These are phyloP conservation scores for Troilus luridus DNA, from an alignment of 2,888 invertebrate genomes.

Conservation along the genomic window DNA sequence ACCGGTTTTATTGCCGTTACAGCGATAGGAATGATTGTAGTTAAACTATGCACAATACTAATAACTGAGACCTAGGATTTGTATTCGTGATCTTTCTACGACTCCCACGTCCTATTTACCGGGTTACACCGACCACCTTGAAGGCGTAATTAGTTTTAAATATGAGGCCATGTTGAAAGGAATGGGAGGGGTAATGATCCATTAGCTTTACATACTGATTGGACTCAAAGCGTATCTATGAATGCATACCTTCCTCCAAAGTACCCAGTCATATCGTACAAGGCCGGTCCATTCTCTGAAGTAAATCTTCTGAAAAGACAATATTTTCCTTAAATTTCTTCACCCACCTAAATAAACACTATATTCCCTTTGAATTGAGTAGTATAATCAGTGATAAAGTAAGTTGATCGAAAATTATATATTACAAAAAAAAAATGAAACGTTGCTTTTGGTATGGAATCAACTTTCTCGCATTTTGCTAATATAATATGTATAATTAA, in stretches of 20 bases:
- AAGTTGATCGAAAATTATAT: no score
- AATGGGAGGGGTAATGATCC: neutral
- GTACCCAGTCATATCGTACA: neutral
- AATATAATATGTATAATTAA: no score
- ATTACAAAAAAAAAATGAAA: no score
- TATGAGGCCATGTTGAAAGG: neutral
- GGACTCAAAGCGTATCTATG: neutral
- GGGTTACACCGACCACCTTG: slow-evolving; percentile 10
- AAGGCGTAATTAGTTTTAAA: slow-evolving; percentile 8
- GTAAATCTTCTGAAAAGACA: no score
- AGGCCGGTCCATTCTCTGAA: no score
- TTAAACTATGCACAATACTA: neutral
- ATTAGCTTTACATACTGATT: slow-evolving; percentile 8
- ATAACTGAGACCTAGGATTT: neutral
- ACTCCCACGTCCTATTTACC: neutral
- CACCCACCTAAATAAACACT: no score
- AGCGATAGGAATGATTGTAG: neutral
- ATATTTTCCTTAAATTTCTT: no score
- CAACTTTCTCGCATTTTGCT: no score
- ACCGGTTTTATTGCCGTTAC: neutral
- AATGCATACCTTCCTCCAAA: neutral
- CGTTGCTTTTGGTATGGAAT: no score
- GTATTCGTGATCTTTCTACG: neutral
- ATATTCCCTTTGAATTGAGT: no score
- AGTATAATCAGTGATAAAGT: no score